phyloP scores from a whole-genome alignment of 2,113 vertebrate genomes.

The Caretta caretta region DNA sequence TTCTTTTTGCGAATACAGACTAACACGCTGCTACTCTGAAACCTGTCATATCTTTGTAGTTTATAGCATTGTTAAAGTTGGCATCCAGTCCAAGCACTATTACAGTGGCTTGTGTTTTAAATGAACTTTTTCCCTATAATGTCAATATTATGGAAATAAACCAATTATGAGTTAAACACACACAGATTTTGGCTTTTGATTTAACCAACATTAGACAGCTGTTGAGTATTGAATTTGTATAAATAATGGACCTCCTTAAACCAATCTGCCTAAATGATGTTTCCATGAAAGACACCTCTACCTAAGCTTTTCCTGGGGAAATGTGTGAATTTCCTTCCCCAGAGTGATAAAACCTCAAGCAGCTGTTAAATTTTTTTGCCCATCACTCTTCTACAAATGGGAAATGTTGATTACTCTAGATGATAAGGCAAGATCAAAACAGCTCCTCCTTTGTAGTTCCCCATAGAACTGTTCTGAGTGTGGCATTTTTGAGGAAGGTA shows the following conservation, averaged over 20 bases:
- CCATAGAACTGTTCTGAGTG: background rate
- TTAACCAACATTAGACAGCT: background rate
- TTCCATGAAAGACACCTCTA: background rate
- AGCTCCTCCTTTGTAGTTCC: background rate
- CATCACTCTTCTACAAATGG: background rate
- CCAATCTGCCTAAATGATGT: background rate
- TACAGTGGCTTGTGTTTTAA: background rate
- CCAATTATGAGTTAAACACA: background rate
- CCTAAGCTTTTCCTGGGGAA: background rate
- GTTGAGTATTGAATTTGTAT: background rate
- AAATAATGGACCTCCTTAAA: background rate
- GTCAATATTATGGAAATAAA: background rate
- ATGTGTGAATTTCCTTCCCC: constrained; percentile 9
- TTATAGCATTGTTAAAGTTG: background rate
- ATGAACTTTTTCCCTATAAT: constrained; percentile 1
- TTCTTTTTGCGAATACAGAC: too few species aligned
- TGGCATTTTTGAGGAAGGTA: constrained; percentile 24
- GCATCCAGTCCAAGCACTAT: background rate
- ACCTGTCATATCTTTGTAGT: background rate
- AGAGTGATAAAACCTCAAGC: background rate
- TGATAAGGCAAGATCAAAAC: constrained; percentile 22
- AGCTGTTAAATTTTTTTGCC: background rate
- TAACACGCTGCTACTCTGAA: too few species aligned
- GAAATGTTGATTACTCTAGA: constrained; percentile 12
- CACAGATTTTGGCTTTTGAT: constrained; percentile 30